A percentile compares a stretch with the other conserved stretches of the same genome.
These are phyloP conservation scores for Dendronephthya gigantea DNA, from an alignment of 64 coral and sea anemone genomes.

Conservation along the genomic window DNA sequence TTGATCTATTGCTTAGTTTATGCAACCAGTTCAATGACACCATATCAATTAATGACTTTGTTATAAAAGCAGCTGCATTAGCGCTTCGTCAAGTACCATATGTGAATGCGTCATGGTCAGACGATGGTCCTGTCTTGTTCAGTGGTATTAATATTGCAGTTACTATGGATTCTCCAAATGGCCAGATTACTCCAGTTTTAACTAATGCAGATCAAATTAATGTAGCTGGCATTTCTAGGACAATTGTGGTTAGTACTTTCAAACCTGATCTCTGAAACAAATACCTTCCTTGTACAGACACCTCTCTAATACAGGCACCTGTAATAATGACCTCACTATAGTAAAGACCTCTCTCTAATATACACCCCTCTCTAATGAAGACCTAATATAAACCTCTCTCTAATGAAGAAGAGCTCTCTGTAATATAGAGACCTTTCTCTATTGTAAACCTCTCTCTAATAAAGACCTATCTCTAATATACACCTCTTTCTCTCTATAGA, in stretches of 20 bases:
- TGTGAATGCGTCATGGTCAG: not conserved
- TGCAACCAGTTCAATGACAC: not conserved
- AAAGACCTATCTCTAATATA: too few species aligned
- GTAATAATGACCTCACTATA: not conserved
- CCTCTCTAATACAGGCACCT: too few species aligned
- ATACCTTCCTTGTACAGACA: too few species aligned
- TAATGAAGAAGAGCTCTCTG: too few species aligned
- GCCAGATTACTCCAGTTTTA: not conserved
- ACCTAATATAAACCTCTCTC: not conserved
- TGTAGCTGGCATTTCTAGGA: not conserved
- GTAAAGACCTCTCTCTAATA: too few species aligned
- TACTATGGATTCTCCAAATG: not conserved
- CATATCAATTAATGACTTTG: not conserved
- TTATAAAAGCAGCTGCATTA: not conserved
- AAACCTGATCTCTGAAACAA: not conserved
- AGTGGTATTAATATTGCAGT: not conserved
- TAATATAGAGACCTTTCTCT: too few species aligned
- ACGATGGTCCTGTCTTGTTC: not conserved
- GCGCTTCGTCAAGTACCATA: not conserved
- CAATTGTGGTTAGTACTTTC: not conserved
- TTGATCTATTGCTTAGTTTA: not conserved
- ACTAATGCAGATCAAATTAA: not conserved
- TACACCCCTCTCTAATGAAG: not conserved
- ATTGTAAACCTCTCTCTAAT: too few species aligned
- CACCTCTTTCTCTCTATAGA: too few species aligned